These are phyloP conservation scores for Sardina pilchardus DNA, from an alignment of 2,113 vertebrate genomes.

Conservation along the genomic window DNA sequence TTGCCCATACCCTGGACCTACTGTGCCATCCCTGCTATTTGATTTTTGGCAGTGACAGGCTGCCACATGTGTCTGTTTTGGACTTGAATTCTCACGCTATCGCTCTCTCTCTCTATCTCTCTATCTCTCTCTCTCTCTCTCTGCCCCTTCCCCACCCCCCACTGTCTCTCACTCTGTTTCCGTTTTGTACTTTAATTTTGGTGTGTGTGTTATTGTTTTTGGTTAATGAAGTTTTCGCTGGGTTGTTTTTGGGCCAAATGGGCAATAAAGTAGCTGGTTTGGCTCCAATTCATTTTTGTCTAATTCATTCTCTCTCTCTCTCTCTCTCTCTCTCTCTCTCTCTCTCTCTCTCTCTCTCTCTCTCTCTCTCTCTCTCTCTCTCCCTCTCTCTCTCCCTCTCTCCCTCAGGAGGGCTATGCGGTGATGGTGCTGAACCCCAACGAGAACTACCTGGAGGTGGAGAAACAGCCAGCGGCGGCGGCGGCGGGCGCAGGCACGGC, in stretches of 20 bases:
- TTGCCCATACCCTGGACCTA: too few species aligned
- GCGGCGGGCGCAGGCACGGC: too few species aligned
- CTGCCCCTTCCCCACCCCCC: constrained; percentile 17
- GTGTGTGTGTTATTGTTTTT: not conserved
- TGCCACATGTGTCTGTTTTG: too few species aligned
- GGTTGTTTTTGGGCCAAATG: not conserved
- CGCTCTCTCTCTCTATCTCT: constrained; percentile 9
- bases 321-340: constrained; percentile 36
- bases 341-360: constrained; percentile 40
- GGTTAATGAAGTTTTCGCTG: not conserved
- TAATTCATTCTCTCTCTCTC: constrained; percentile 22
- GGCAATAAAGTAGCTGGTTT: not conserved
- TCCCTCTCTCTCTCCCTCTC: constrained; percentile 44
- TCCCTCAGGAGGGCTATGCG: constrained; percentile 88
- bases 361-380: constrained; percentile 44
- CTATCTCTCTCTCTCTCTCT: constrained; percentile 21
- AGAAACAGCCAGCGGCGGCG: constrained; percentile 76
- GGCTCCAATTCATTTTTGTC: not conserved
- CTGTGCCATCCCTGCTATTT: too few species aligned
- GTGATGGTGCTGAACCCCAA: constrained; percentile 98
- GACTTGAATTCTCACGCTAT: constrained; percentile 15
- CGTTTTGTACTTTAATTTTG: not conserved
- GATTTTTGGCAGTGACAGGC: too few species aligned
- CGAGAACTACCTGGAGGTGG: constrained; percentile 95
- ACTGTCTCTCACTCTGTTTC: constrained; percentile 42